Percentiles rank a stretch among this genome's conserved stretches.
Evolutionary conservation across 2,797 vertebrate species (phyloP).

Genomic region (Sarcophilus harrisii): DNA sequence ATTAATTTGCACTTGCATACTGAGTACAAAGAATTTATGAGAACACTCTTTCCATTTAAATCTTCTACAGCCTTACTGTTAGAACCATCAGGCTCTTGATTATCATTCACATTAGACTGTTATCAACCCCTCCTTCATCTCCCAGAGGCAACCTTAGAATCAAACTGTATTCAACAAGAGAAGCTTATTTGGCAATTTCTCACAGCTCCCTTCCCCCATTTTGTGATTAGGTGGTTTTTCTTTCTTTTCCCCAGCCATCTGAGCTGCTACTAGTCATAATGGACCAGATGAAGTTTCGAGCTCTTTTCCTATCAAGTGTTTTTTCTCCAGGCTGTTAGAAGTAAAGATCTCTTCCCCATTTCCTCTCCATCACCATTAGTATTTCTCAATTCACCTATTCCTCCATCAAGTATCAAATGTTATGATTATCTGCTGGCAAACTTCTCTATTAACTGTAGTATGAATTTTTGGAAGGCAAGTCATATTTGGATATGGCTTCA

Average conservation of each 20-base stretch:
- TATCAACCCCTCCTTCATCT: constrained; percentile 27
- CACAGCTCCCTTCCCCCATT: neutral
- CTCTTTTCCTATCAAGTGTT: constrained; percentile 2
- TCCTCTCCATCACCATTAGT: neutral
- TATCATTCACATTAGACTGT: constrained; percentile 30
- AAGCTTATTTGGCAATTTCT: neutral
- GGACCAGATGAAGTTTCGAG: constrained; percentile 18
- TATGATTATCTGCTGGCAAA: neutral
- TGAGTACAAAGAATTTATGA: constrained; percentile 32
- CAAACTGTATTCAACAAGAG: constrained; percentile 14
- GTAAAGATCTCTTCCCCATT: constrained; percentile 8
- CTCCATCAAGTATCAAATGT: neutral
- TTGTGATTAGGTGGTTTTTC: constrained; percentile 42
- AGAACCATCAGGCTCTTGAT: neutral
- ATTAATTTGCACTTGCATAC: constrained; percentile 50
- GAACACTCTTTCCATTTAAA: neutral
- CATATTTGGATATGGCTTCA: neutral
- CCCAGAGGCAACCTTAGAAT: constrained; percentile 28
- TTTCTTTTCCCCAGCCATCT: constrained; percentile 37
- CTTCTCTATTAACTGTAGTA: neutral
- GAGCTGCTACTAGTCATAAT: constrained; percentile 8
- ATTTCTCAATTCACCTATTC: neutral
- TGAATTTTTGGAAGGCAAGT: neutral
- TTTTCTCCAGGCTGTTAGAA: constrained; percentile 6
- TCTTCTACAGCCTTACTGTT: neutral